Percentiles rank a stretch among this genome's conserved stretches.
These are phyloP conservation scores for Bellardia pandia DNA, from an alignment of 2,888 invertebrate species.

Conservation along the genomic window DNA sequence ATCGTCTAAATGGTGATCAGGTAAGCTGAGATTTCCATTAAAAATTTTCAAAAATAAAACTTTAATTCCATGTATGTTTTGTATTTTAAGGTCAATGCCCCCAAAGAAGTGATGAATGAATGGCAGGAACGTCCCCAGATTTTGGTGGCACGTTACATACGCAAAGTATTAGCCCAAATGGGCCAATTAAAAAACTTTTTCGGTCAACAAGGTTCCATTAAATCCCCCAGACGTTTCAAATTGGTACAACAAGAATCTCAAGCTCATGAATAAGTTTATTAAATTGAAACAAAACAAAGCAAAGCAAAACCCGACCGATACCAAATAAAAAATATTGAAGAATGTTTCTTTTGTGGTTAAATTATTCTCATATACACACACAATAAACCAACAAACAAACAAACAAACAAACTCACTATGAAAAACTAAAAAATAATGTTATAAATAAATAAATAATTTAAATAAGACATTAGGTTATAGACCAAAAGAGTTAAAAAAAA, in stretches of 20 bases:
- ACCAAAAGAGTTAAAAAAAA: conserved; percentile 28
- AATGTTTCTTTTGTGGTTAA: conserved; percentile 55
- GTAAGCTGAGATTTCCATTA: conserved; percentile 84
- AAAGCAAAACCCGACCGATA: conserved; percentile 18
- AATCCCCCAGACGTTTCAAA: conserved; percentile 94
- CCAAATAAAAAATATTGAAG: not conserved
- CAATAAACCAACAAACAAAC: conserved; percentile 19
- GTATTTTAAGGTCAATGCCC: conserved; percentile 89
- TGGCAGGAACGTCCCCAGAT: conserved; percentile 96
- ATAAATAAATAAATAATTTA: conserved; percentile 10
- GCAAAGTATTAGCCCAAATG: conserved; percentile 91
- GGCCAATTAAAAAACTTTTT: conserved; percentile 90
- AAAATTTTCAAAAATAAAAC: too few species aligned
- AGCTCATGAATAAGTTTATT: conserved; percentile 90
- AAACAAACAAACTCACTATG: not conserved
- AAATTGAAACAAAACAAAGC: conserved; percentile 9
- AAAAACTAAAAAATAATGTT: conserved; percentile 30
- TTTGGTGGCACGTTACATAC: conserved; percentile 92
- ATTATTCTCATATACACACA: conserved; percentile 42
- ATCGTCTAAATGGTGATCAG: conserved; percentile 97
- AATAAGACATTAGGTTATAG: not conserved
- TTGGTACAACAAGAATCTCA: conserved; percentile 96
- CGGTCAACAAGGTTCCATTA: conserved; percentile 90
- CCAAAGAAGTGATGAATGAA: conserved; percentile 94
- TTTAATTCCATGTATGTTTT: too few species aligned